phyloP scores from a whole-genome alignment of 1,140 invertebrate genomes.

The Teleogryllus occipitalis region DNA sequence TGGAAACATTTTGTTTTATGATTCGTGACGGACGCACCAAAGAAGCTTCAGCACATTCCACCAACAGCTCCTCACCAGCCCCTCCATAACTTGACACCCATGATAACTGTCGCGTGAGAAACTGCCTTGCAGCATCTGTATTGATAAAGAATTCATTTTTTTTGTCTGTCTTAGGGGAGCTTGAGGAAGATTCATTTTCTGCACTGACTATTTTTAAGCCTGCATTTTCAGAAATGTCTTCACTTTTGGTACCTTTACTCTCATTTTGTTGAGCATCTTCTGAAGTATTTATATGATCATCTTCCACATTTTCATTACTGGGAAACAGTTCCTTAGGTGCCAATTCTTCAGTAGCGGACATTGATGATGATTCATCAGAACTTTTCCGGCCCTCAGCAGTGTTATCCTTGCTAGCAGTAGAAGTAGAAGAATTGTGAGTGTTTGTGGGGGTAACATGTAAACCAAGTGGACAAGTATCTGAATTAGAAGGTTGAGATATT shows the following conservation, averaged over 20 bases:
- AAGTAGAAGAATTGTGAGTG: conserved; percentile 30
- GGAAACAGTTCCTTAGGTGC: background rate
- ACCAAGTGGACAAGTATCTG: conserved; percentile 41
- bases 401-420: conserved; percentile 38
- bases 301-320: background rate
- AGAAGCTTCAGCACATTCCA: conserved; percentile 55
- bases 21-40: conserved; percentile 22
- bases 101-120: conserved; percentile 58
- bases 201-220: conserved; percentile 22
- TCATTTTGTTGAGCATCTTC: background rate
- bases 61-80: conserved; percentile 53
- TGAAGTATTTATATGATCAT: background rate
- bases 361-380: conserved; percentile 25
- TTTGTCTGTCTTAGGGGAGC: conserved; percentile 42
- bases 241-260: background rate
- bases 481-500: conserved; percentile 31
- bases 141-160: conserved; percentile 61
- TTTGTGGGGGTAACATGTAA: conserved; percentile 33
- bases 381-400: conserved; percentile 29
- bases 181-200: conserved; percentile 33
- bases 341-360: conserved; percentile 27
- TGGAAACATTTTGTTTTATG: conserved; percentile 37
- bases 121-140: conserved; percentile 60
- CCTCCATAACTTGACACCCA: conserved; percentile 54
- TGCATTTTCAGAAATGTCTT: conserved; percentile 19